phyloP scores from a whole-genome alignment of 64 coral and sea anemone species.

The Cladopsammia gracilis region DNA sequence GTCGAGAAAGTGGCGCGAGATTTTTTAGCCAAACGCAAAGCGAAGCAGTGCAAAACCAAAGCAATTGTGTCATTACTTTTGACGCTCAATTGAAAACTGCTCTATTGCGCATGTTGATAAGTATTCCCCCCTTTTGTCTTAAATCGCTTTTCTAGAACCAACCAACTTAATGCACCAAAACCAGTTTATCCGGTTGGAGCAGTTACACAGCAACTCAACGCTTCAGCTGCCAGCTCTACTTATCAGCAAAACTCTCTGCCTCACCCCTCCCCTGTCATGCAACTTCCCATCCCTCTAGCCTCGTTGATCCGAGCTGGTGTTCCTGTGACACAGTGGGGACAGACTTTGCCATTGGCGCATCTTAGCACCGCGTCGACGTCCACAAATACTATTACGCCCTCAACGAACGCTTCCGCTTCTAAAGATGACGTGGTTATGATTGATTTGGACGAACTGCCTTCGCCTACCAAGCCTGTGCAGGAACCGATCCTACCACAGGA shows the following conservation, averaged over 20 bases:
- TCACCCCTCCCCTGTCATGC: not conserved
- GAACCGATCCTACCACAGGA: not conserved
- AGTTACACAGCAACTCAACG: not conserved
- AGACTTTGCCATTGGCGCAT: not conserved
- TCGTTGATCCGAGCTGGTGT: conserved; percentile 64
- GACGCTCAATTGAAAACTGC: too few species aligned
- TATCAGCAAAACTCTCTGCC: not conserved
- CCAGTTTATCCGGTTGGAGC: conserved; percentile 19
- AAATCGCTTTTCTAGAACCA: not conserved
- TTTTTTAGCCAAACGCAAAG: too few species aligned
- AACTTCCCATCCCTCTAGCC: conserved; percentile 40
- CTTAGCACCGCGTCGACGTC: not conserved
- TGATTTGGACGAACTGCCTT: conserved; percentile 71
- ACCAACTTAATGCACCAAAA: conserved; percentile 11
- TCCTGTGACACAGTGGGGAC: not conserved
- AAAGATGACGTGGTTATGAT: conserved; percentile 59
- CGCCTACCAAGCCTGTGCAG: conserved; percentile 20
- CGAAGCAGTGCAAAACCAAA: too few species aligned
- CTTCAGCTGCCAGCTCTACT: not conserved
- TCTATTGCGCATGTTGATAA: too few species aligned
- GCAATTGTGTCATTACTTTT: too few species aligned
- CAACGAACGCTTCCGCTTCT: not conserved
- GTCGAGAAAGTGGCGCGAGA: too few species aligned
- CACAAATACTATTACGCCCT: not conserved
- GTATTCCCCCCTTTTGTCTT: not conserved